Evolutionary conservation across 2,797 vertebrate species (phyloP).

Genomic region (Euphonia xanthogaster): DNA sequence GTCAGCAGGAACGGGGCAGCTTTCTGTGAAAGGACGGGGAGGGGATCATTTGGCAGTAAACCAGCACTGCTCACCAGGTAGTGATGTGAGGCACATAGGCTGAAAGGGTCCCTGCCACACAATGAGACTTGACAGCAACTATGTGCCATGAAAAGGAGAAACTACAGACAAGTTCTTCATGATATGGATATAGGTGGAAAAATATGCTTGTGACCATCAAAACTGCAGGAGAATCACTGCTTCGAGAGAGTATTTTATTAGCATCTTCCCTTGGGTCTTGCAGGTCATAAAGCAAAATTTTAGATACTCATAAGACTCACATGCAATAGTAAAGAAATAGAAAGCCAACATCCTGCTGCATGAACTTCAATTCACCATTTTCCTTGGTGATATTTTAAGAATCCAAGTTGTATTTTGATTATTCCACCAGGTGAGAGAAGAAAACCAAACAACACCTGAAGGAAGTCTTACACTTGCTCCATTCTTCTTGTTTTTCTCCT

Average conservation of each 20-base stretch:
- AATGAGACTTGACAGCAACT: not conserved
- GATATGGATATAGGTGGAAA: not conserved
- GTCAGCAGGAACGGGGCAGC: not conserved
- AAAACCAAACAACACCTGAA: not conserved
- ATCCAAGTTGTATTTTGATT: not conserved
- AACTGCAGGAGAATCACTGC: not conserved
- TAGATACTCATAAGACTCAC: not conserved
- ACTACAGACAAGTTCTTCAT: not conserved
- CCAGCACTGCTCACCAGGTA: not conserved
- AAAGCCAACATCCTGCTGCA: not conserved
- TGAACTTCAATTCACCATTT: not conserved
- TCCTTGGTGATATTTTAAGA: not conserved
- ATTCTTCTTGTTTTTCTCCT: not conserved
- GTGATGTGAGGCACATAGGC: not conserved
- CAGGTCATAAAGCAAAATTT: not conserved
- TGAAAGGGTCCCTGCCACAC: not conserved
- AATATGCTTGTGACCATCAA: not conserved
- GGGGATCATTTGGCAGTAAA: not conserved
- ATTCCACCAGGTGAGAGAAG: not conserved
- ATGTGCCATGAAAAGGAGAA: not conserved
- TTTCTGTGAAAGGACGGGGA: not conserved
- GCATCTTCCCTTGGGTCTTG: not conserved
- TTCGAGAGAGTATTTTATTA: not conserved
- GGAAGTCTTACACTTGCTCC: not conserved
- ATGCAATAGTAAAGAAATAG: not conserved